A percentile compares a stretch with the other conserved stretches of the same genome.
Conservation (phyloP, 2,888 invertebrate species). For the Mythimna ferrago region DNA sequence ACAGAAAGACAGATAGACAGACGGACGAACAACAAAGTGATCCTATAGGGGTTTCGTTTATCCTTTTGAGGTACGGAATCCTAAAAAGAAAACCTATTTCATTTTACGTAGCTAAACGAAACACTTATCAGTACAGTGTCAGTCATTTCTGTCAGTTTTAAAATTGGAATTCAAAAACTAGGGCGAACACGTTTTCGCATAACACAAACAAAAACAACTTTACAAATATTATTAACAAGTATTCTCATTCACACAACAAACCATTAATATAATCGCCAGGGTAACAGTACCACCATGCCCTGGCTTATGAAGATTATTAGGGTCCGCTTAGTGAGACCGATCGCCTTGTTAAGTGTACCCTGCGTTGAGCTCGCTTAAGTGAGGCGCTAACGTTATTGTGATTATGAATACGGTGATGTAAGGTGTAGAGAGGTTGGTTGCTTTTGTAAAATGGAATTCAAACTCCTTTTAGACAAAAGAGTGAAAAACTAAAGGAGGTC, state of each 20-base stretch:
- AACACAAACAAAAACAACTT: conserved; percentile 4
- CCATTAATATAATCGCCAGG: conserved; percentile 50
- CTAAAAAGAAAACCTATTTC: neutral
- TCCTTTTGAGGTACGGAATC: no score
- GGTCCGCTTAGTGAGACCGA: conserved; percentile 60
- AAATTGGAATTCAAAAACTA: conserved; percentile 27
- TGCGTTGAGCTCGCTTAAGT: conserved; percentile 46
- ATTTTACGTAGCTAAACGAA: neutral
- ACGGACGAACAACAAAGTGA: no score
- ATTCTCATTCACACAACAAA: conserved; percentile 46
- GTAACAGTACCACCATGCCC: conserved; percentile 37
- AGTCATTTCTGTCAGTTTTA: conserved; percentile 12
- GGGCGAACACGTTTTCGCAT: neutral
- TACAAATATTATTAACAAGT: conserved; percentile 21
- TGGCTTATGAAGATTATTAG: conserved; percentile 65
- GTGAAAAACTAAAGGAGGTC: neutral
- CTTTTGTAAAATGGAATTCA: neutral
- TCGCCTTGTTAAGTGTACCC: conserved; percentile 59
- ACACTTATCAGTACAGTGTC: neutral
- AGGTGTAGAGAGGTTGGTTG: conserved; percentile 2
- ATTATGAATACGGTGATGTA: conserved; percentile 42
- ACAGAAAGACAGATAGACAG: no score
- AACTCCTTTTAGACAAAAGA: neutral
- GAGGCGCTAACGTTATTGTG: conserved; percentile 51
- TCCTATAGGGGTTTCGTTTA: no score